Evolutionary conservation across 2,888 invertebrate species (phyloP), one percentile per base, ranked within the genome.

Genomic region (Muschampia plurimacula): DNA sequence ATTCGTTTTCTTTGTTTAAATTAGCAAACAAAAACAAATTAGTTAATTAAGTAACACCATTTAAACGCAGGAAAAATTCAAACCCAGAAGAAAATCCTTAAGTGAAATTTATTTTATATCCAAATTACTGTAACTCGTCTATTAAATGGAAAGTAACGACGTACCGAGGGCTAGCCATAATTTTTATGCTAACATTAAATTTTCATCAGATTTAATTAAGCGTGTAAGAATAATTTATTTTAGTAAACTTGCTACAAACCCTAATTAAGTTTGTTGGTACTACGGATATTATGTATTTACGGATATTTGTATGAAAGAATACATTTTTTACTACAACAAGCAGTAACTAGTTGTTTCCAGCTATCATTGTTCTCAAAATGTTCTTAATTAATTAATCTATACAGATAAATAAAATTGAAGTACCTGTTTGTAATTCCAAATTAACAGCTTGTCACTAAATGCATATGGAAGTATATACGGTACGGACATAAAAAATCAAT

Each of bases 151-250:
- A 69, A 36, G 68, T 62, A 69, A 49, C 68, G 62, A 69, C 62
- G 22, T 39, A 39, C 68, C 10, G 60, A 44, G 36, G 28, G 10
- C 49, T 12, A 7, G 22, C 36, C 46, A 13, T 65, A 65, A 65
- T 65, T 65, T 65, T 65, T 65, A 69, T 49, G 68, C 12, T 49
- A 13, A 62, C 60, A 67, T 59, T 59, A 67, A 67, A 67, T 67
- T 59, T 67, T 67, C 59, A 67, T 67, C 41, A 67, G 44, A 60
- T 59, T 59, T 46, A 67, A 59, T 67, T 67, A 67, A 39, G 57
- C 32, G n/a, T 39, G 22, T 41, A 49, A 49, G 6, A 39, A 71
- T 44, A 28, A 44, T 65, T 59, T 32, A 15, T 62, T 62, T 62
- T 12, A 7, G 7, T 10, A 39, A 36, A n/a, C 39, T 39, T 62